Percentiles rank a stretch among this genome's conserved stretches.
Evolutionary conservation across 2,113 vertebrate species (phyloP).

Genomic region (rat (Rattus norvegicus)): DNA sequence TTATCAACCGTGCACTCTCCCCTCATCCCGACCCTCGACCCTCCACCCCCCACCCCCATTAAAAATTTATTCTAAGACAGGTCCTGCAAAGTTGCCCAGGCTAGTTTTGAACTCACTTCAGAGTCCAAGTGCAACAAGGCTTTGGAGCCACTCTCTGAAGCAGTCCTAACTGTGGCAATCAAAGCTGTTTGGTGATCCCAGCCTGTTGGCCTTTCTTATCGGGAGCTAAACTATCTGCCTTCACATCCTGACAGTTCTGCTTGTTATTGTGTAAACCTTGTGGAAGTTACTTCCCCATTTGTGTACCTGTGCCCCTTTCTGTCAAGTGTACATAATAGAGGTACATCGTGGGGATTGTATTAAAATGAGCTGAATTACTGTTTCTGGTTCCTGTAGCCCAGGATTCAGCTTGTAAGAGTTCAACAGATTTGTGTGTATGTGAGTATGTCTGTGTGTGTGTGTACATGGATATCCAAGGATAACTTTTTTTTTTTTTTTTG

Average conservation of each 20-base stretch:
- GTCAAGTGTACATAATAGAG: not conserved
- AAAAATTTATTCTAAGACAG: not conserved
- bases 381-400: not conserved
- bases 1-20: not conserved
- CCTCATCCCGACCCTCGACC: no score
- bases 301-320: not conserved
- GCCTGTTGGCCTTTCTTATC: not conserved
- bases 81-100: not conserved
- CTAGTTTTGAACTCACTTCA: not conserved
- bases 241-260: not conserved
- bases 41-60: no score
- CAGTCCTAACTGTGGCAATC: not conserved
- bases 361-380: conserved; percentile 31
- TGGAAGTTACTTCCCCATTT: not conserved
- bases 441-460: not conserved
- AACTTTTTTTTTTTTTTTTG: no score
- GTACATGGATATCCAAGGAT: not conserved
- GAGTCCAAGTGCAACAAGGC: not conserved
- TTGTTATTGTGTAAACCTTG: not conserved
- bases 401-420: not conserved
- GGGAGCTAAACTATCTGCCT: not conserved
- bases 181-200: not conserved
- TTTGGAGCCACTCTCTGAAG: not conserved
- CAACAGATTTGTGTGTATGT: not conserved
- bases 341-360: not conserved